These are phyloP conservation scores for Orchesella cincta DNA, from an alignment of 1,140 invertebrate genomes.

Conservation along the genomic window DNA sequence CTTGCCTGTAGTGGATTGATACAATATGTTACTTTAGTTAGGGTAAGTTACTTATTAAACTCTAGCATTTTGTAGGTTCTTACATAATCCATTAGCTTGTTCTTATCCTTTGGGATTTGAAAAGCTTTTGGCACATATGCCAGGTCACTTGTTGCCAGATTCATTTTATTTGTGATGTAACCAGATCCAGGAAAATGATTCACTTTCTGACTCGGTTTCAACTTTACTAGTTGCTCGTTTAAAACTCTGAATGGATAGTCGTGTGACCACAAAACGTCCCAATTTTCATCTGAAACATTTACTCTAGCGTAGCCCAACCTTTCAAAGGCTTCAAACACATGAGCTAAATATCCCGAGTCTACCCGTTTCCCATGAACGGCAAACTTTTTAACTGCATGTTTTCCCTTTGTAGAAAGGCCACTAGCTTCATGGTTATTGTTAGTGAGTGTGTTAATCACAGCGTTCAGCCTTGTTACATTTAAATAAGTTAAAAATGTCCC, in stretches of 20 bases:
- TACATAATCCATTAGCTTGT: constrained; percentile 72
- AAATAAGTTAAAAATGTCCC: constrained; percentile 37
- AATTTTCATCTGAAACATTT: constrained; percentile 61
- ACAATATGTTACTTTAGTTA: background rate
- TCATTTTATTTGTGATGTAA: constrained; percentile 92
- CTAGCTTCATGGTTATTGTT: background rate
- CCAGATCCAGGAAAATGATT: constrained; percentile 96
- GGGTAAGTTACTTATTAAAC: background rate
- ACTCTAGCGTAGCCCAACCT: constrained; percentile 70
- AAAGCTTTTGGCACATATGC: constrained; percentile 84
- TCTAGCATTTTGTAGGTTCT: too few relatives aligned
- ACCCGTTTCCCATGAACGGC: constrained; percentile 51
- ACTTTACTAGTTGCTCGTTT: constrained; percentile 62
- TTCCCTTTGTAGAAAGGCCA: constrained; percentile 4
- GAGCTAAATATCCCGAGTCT: constrained; percentile 70
- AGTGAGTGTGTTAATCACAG: background rate
- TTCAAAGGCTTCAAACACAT: constrained; percentile 74
- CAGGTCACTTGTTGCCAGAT: constrained; percentile 75
- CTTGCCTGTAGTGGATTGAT: constrained; percentile 55
- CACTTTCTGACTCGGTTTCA: constrained; percentile 76
- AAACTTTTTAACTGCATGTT: constrained; percentile 35
- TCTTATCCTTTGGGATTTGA: constrained; percentile 76
- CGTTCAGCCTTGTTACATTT: constrained; percentile 14
- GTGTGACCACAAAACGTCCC: constrained; percentile 90
- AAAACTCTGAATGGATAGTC: constrained; percentile 82